Evolutionary conservation across 2,888 invertebrate species (phyloP).

Genomic region (Idaea aversata): DNA sequence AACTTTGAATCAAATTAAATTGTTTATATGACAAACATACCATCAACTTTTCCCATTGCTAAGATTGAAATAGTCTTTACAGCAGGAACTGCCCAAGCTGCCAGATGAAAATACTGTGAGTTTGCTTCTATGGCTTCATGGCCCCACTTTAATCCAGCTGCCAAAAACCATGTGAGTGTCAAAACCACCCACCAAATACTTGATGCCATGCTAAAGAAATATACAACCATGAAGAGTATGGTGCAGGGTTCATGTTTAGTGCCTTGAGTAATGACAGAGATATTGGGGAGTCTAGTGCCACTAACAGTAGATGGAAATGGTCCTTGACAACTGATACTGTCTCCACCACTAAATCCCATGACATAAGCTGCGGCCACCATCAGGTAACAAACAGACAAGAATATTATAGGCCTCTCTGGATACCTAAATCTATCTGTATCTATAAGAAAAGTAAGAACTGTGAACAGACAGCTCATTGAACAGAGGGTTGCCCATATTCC

Average conservation of each 20-base stretch:
- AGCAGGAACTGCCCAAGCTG: slow-evolving; percentile 99
- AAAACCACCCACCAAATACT: slow-evolving; percentile 99
- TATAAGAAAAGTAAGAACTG: slow-evolving; percentile 94
- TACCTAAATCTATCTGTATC: slow-evolving; percentile 97
- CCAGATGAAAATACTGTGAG: slow-evolving; percentile 97
- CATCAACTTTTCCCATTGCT: slow-evolving; percentile 97
- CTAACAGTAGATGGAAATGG: slow-evolving; percentile 87
- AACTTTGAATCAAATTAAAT: background rate
- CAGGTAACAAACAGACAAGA: slow-evolving; percentile 96
- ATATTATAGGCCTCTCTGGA: slow-evolving; percentile 98
- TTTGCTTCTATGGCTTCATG: slow-evolving; percentile 99
- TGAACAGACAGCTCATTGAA: slow-evolving; percentile 94
- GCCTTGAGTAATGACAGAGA: slow-evolving; percentile 93
- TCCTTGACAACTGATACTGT: slow-evolving; percentile 90
- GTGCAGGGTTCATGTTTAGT: slow-evolving; percentile 92
- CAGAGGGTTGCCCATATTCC: slow-evolving; percentile 96
- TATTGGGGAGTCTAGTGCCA: slow-evolving; percentile 86
- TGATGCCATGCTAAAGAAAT: slow-evolving; percentile 98
- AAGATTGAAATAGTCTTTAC: slow-evolving; percentile 96
- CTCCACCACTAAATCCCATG: slow-evolving; percentile 90
- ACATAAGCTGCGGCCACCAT: slow-evolving; percentile 96
- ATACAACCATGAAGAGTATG: slow-evolving; percentile 96
- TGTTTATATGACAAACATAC: slow-evolving; percentile 66
- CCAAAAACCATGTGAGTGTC: slow-evolving; percentile 97
- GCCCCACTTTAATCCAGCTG: slow-evolving; percentile 98